Evolutionary conservation across 92 coral and sea anemone species (phyloP).

Genomic region (Porites cylindrica): DNA sequence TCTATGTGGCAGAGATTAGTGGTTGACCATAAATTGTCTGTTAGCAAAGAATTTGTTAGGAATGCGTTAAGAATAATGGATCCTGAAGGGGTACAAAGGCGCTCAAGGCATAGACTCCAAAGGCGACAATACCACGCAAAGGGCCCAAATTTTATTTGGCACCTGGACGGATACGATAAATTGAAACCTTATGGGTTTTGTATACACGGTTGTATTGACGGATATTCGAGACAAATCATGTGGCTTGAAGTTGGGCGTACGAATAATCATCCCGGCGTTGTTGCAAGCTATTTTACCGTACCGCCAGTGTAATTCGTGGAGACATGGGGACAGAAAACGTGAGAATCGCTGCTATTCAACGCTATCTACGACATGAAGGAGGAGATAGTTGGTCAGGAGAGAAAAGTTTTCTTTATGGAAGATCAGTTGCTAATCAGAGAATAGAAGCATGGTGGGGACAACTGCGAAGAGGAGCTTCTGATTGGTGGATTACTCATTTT

Average conservation of each 20-base stretch:
- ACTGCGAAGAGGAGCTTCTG: too few relatives aligned
- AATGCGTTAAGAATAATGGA: too few relatives aligned
- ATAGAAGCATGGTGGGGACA: slow-evolving; percentile 78
- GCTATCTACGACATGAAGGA: slow-evolving; percentile 60
- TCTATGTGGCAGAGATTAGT: too few relatives aligned
- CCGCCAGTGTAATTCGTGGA: slow-evolving; percentile 66
- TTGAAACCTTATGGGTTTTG: too few relatives aligned
- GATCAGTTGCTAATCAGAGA: slow-evolving; percentile 72
- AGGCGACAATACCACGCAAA: too few relatives aligned
- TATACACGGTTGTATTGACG: slow-evolving; percentile 62
- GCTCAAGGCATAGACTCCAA: too few relatives aligned
- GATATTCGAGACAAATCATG: slow-evolving; percentile 63
- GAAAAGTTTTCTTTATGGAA: slow-evolving; percentile 59
- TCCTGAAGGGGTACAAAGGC: too few relatives aligned
- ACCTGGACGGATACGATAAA: too few relatives aligned
- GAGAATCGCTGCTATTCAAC: slow-evolving; percentile 65
- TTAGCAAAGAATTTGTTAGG: too few relatives aligned
- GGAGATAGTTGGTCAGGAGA: slow-evolving; percentile 60
- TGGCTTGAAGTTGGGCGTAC: slow-evolving; percentile 58
- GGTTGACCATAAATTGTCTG: too few relatives aligned
- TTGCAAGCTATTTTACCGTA: slow-evolving; percentile 52
- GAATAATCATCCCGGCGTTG: slow-evolving; percentile 51
- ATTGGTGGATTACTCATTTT: too few relatives aligned
- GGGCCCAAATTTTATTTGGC: too few relatives aligned
- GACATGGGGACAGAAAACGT: slow-evolving; percentile 63